These are phyloP conservation scores for Neofelis nebulosa DNA, from an alignment of 2,113 vertebrate genomes.

Conservation along the genomic window DNA sequence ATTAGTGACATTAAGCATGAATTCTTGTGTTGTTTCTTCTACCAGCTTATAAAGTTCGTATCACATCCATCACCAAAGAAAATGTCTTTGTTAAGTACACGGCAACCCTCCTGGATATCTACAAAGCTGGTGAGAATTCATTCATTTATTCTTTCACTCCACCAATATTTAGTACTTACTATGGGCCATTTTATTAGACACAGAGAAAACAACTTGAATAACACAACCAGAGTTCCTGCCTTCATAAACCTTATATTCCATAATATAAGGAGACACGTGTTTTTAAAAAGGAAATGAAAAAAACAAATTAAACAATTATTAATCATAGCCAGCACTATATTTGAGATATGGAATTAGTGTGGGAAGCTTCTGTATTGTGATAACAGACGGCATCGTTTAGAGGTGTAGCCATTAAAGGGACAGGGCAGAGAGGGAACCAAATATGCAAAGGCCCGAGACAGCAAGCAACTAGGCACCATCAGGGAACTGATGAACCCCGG, in stretches of 20 bases:
- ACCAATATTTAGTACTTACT: neutral
- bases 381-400: neutral
- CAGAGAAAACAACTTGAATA: neutral
- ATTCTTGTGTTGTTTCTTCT: neutral
- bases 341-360: neutral
- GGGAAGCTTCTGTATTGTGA: neutral
- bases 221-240: neutral
- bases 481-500: neutral
- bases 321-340: neutral
- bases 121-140: slow-evolving; percentile 86
- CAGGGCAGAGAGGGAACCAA: neutral
- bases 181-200: neutral
- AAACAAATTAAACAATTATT: neutral
- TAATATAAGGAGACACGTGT: neutral
- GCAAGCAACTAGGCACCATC: neutral
- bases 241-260: neutral
- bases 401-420: neutral
- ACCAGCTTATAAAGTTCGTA: slow-evolving; percentile 90
- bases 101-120: slow-evolving; percentile 87
- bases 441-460: neutral
- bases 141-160: neutral
- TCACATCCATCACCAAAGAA: slow-evolving; percentile 85
- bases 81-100: slow-evolving; percentile 91
- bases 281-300: neutral
- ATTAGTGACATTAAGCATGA: neutral